Percentiles rank a stretch among this genome's conserved stretches.
Evolutionary conservation across 2,797 vertebrate genomes (phyloP).

Genomic region (Strix occidentalis): DNA sequence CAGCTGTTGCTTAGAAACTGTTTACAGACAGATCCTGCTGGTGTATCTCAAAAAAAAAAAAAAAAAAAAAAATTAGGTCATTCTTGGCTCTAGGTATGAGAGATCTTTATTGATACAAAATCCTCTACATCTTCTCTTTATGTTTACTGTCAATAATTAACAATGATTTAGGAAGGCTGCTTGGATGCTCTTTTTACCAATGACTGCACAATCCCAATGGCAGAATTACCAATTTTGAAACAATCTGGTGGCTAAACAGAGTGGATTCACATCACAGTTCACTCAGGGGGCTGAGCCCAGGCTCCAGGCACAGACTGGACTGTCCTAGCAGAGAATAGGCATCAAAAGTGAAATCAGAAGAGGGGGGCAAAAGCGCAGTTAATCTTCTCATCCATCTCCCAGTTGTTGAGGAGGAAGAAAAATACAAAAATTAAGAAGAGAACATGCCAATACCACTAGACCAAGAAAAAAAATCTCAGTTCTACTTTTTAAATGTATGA

Average conservation of each 20-base stretch:
- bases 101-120: background rate
- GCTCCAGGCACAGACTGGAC: background rate
- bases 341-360: background rate
- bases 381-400: background rate
- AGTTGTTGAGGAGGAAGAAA: accelerated
- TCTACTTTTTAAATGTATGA: background rate
- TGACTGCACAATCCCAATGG: background rate
- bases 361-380: background rate
- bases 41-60: background rate
- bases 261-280: background rate
- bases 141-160: background rate
- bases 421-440: background rate
- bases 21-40: conserved; percentile 49
- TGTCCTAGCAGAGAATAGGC: background rate
- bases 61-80: conserved; percentile 19
- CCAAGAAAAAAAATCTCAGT: background rate
- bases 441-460: background rate
- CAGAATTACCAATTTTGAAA: background rate
- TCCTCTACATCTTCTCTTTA: background rate
- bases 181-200: background rate
- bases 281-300: background rate
- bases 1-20: conserved; percentile 64
- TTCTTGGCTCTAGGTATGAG: conserved; percentile 24
- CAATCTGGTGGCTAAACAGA: background rate
- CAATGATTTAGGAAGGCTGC: background rate